Conservation (phyloP, 2,797 vertebrate species). For the Denticeps clupeoides region DNA sequence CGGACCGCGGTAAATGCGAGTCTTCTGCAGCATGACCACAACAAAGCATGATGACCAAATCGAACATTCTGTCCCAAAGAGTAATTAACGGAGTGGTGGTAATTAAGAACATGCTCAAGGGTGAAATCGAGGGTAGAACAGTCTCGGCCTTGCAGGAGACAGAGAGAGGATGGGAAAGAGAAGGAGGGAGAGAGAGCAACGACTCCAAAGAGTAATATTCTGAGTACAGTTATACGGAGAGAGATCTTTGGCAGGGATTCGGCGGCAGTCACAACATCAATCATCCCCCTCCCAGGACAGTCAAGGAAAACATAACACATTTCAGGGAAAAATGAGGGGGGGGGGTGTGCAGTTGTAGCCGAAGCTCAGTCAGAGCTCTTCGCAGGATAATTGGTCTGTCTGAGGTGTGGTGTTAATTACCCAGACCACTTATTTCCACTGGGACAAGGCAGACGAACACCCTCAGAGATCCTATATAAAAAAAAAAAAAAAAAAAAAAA, state of each 20-base stretch:
- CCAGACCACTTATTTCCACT: slow-evolving; percentile 25
- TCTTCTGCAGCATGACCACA: slow-evolving; percentile 6
- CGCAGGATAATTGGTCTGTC: neutral
- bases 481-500: slow-evolving; percentile 25
- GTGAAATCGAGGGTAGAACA: slow-evolving; percentile 12
- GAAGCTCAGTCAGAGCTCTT: neutral
- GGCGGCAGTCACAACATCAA: slow-evolving; percentile 32
- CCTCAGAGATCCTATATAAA: slow-evolving; percentile 21
- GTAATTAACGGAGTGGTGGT: slow-evolving; percentile 19
- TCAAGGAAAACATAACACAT: slow-evolving; percentile 25
- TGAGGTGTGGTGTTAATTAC: slow-evolving; percentile 12
- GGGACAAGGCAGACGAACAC: slow-evolving; percentile 21
- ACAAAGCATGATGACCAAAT: slow-evolving; percentile 2
- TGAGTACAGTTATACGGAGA: slow-evolving; percentile 7
- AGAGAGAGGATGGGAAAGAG: slow-evolving; percentile 2
- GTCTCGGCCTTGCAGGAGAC: too few relatives aligned
- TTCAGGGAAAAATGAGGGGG: neutral
- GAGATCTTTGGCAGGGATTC: slow-evolving; percentile 31
- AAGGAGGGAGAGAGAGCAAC: slow-evolving; percentile 1
- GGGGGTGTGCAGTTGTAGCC: neutral
- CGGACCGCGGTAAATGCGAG: too few relatives aligned
- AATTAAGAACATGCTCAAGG: slow-evolving; percentile 21
- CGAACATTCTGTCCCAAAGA: slow-evolving; percentile 13
- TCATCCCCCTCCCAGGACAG: slow-evolving; percentile 31
- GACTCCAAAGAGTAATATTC: neutral